Conservation (phyloP, 2,888 invertebrate genomes). For the Tachystola acroxantha region DNA sequence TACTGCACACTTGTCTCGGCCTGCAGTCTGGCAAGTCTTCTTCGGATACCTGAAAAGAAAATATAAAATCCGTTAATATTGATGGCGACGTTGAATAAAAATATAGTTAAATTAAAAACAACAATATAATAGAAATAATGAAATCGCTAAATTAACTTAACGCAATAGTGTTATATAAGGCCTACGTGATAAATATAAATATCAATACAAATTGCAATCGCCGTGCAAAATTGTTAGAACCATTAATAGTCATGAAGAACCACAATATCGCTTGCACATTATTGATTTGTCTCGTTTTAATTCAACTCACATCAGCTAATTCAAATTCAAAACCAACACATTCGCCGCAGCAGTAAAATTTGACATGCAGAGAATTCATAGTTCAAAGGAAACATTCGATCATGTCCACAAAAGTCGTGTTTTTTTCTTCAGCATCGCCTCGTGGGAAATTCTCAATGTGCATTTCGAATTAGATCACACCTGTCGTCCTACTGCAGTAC, state of each 20-base stretch:
- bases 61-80: conserved; percentile 12
- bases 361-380: conserved; percentile 26
- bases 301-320: conserved; percentile 24
- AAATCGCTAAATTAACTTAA: too few relatives aligned
- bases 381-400: conserved; percentile 33
- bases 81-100: conserved; percentile 8
- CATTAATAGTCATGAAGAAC: conserved; percentile 13
- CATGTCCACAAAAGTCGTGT: conserved; percentile 31
- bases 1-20: conserved; percentile 89
- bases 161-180: too few relatives aligned
- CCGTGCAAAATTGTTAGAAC: conserved; percentile 6
- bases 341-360: conserved; percentile 29
- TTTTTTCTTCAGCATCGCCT: conserved; percentile 12
- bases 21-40: conserved; percentile 89
- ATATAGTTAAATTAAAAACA: too few relatives aligned
- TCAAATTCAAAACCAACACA: conserved; percentile 24
- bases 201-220: not conserved
- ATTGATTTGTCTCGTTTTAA: conserved; percentile 21
- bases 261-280: conserved; percentile 22
- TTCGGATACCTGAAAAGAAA: conserved; percentile 83
- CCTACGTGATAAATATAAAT: not conserved
- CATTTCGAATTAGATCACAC: conserved; percentile 41
- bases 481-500: conserved; percentile 31
- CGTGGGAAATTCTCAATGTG: conserved; percentile 65
- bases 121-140: too few relatives aligned